Evolutionary conservation across 2,888 invertebrate species (phyloP).

Genomic region (Psococerastis gibbosa): DNA sequence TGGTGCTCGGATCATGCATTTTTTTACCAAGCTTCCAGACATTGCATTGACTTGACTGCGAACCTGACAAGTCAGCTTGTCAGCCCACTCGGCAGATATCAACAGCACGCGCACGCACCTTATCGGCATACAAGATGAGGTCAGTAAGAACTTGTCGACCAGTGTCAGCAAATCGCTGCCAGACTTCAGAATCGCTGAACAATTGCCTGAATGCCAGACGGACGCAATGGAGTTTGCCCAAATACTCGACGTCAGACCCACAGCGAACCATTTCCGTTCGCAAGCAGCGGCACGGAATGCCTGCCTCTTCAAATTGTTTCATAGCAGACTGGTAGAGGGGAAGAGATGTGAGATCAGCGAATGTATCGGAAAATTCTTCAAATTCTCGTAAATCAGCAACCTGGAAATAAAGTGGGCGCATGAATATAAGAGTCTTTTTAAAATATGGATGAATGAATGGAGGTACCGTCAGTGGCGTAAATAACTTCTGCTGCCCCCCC

Average conservation of each 20-base stretch:
- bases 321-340: conserved; percentile 73
- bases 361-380: conserved; percentile 60
- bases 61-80: too few relatives aligned
- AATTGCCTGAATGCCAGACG: conserved; percentile 68
- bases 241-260: conserved; percentile 78
- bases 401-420: conserved; percentile 28
- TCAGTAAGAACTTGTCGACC: conserved; percentile 79
- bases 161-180: conserved; percentile 70
- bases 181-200: conserved; percentile 46
- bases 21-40: too few relatives aligned
- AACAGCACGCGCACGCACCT: too few relatives aligned
- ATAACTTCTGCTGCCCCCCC: too few relatives aligned
- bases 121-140: conserved; percentile 70
- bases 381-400: conserved; percentile 77
- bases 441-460: not conserved
- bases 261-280: conserved; percentile 79
- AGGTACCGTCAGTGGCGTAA: not conserved
- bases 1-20: too few relatives aligned
- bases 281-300: conserved; percentile 34
- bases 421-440: not conserved
- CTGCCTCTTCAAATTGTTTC: conserved; percentile 53
- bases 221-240: conserved; percentile 88
- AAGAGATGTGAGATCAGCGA: conserved; percentile 60
- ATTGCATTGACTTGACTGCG: too few relatives aligned
- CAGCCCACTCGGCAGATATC: too few relatives aligned